A percentile compares a stretch with the other conserved stretches of the same genome.
Conservation (phyloP, 1,140 invertebrate genomes). For the Brevipalpus yothersi region DNA sequence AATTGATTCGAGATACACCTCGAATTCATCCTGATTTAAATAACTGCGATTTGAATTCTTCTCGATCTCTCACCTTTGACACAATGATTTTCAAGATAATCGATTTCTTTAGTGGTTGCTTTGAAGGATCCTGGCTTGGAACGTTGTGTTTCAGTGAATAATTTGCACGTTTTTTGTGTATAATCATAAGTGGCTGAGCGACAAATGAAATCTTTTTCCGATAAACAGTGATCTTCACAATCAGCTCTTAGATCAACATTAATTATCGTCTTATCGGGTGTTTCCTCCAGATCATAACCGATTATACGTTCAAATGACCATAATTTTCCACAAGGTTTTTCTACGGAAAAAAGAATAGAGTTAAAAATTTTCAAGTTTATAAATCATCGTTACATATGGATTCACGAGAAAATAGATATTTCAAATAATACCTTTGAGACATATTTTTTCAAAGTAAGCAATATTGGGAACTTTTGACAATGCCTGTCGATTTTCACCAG, state of each 20-base stretch:
- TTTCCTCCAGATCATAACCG: conserved; percentile 21
- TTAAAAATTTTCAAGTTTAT: no score
- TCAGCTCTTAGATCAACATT: conserved; percentile 19
- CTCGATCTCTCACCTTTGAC: conserved; percentile 18
- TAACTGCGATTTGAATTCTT: background rate
- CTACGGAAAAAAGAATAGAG: no score
- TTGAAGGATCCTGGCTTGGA: conserved; percentile 21
- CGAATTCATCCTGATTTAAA: no score
- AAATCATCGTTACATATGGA: no score
- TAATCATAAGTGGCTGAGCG: conserved; percentile 23
- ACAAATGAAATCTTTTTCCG: conserved; percentile 20
- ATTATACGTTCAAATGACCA: conserved; percentile 27
- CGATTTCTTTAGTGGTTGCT: conserved; percentile 19
- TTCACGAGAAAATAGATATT: no score
- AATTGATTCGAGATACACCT: no score
- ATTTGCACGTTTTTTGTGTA: conserved; percentile 19
- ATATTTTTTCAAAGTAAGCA: conserved; percentile 28
- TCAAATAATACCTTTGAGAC: conserved; percentile 15
- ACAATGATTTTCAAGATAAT: conserved; percentile 29
- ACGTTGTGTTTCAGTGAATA: conserved; percentile 23
- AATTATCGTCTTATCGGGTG: conserved; percentile 18
- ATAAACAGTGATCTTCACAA: conserved; percentile 24
- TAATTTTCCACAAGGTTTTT: conserved; percentile 7
- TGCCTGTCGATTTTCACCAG: conserved; percentile 17
- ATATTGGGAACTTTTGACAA: conserved; percentile 20